phyloP scores from a whole-genome alignment of 2,888 invertebrate species.

The Idaea aversata region DNA sequence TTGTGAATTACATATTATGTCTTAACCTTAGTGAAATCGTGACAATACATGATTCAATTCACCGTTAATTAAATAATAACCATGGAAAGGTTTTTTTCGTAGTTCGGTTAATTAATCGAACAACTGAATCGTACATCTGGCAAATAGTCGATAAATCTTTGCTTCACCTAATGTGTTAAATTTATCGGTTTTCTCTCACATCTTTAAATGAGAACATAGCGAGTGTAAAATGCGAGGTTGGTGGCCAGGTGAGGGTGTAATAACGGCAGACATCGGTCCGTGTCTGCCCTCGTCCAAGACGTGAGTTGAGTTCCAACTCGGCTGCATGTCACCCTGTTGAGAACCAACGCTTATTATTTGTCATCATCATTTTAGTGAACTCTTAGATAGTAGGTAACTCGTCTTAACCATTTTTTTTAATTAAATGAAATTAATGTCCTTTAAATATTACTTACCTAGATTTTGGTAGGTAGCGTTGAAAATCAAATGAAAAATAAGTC shows the following conservation, averaged over 20 bases:
- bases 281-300: conserved; percentile 30
- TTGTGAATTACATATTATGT: too few relatives aligned
- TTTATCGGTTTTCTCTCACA: neutral
- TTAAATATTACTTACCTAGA: too few relatives aligned
- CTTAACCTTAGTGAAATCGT: too few relatives aligned
- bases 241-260: conserved; percentile 32
- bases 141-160: neutral
- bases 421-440: too few relatives aligned
- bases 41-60: too few relatives aligned
- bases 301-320: conserved; percentile 35
- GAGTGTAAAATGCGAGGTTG: conserved; percentile 12
- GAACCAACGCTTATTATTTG: neutral
- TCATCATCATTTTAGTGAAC: conserved; percentile 1
- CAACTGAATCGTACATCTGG: too few relatives aligned
- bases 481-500: too few relatives aligned
- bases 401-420: too few relatives aligned
- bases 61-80: too few relatives aligned
- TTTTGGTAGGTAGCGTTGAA: too few relatives aligned
- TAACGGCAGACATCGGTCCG: conserved; percentile 43
- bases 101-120: too few relatives aligned
- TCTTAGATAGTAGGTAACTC: neutral
- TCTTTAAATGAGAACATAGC: neutral
- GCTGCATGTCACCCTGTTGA: conserved; percentile 9
- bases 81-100: too few relatives aligned
- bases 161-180: neutral